Evolutionary conservation across 2,888 invertebrate genomes (phyloP).

Genomic region (Cyclophora punctaria): DNA sequence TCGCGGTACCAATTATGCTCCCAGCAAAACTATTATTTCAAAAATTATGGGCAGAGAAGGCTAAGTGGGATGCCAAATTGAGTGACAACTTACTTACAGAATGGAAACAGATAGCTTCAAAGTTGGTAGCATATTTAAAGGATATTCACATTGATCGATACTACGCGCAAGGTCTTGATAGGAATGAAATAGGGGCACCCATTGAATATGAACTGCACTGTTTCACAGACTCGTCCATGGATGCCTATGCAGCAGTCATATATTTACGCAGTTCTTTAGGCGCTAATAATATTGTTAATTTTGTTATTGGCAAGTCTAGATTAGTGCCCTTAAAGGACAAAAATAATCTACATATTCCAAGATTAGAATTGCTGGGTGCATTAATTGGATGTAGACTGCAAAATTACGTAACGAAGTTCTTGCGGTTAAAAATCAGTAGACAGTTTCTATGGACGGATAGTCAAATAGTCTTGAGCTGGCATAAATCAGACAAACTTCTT

Average conservation of each 20-base stretch:
- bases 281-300: neutral
- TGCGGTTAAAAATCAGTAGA: neutral
- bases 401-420: slow-evolving; percentile 2
- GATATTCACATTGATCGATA: neutral
- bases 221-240: neutral
- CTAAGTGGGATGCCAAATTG: slow-evolving; percentile 6
- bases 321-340: slow-evolving; percentile 10
- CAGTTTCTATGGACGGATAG: slow-evolving; percentile 3
- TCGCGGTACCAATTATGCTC: slow-evolving; percentile 3
- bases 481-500: slow-evolving; percentile 2
- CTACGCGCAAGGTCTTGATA: neutral
- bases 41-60: slow-evolving; percentile 1
- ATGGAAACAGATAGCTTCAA: neutral
- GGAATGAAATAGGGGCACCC: neutral
- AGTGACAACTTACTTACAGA: neutral
- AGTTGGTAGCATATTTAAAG: neutral
- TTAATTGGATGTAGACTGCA: slow-evolving; percentile 4
- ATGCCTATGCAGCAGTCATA: neutral
- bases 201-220: slow-evolving; percentile 1
- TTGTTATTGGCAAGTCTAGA: slow-evolving; percentile 15
- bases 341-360: slow-evolving; percentile 4
- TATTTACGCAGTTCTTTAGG: neutral
- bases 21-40: slow-evolving; percentile 10
- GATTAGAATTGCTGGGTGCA: slow-evolving; percentile 2
- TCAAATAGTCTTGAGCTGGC: slow-evolving; percentile 3